Evolutionary conservation across 1,140 invertebrate genomes (phyloP).

Genomic region (Ceratina japonica): DNA sequence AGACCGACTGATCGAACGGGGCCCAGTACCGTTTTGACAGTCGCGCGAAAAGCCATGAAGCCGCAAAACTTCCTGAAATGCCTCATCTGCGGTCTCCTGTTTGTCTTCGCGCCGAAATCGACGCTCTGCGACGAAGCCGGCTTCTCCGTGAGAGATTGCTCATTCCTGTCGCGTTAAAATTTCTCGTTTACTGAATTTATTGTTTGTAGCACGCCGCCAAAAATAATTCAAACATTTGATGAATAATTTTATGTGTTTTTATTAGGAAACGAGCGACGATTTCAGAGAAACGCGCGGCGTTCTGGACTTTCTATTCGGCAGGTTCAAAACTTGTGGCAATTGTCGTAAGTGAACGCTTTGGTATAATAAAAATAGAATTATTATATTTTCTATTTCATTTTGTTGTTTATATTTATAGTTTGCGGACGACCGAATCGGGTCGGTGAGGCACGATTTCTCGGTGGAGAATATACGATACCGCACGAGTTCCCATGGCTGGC

Average conservation of each 20-base stretch:
- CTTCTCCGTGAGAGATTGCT: conserved; percentile 30
- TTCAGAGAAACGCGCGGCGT: conserved; percentile 63
- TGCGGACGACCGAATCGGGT: conserved; percentile 73
- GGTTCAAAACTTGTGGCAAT: conserved; percentile 67
- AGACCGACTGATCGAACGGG: conserved; percentile 50
- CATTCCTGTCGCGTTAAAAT: neutral
- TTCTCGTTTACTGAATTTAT: no score
- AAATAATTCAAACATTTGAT: no score
- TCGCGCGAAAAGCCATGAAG: conserved; percentile 71
- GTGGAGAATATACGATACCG: conserved; percentile 75
- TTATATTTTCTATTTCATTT: neutral
- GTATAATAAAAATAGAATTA: no score
- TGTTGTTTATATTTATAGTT: conserved; percentile 48
- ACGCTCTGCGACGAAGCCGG: conserved; percentile 12
- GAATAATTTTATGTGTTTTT: neutral
- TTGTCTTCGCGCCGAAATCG: conserved; percentile 20
- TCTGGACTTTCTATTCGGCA: conserved; percentile 68
- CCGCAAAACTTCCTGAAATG: conserved; percentile 68
- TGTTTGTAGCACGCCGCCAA: no score
- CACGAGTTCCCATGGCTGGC: conserved; percentile 82
- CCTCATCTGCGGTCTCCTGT: conserved; percentile 61
- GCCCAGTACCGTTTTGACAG: conserved; percentile 49
- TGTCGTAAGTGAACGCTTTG: conserved; percentile 68
- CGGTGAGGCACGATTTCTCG: conserved; percentile 72
- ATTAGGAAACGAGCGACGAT: conserved; percentile 16